A percentile compares a stretch with the other conserved stretches of the same genome.
Conservation (phyloP, 2,113 vertebrate species). For the Scalopus aquaticus region DNA sequence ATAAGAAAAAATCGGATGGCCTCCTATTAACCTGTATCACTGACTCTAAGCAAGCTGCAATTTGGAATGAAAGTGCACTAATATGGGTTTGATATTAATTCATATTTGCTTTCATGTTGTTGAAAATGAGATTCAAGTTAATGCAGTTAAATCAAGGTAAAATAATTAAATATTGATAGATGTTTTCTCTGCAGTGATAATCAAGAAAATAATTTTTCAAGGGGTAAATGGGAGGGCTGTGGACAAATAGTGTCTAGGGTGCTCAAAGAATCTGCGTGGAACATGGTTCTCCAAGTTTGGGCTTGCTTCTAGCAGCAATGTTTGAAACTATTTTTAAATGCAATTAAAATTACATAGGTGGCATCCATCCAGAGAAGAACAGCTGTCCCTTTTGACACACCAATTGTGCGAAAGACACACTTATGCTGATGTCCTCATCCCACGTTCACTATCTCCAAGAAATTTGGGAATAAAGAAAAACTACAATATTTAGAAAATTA, state of each 20-base stretch:
- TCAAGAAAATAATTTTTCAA: neutral
- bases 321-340: slow-evolving; percentile 5
- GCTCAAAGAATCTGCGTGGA: neutral
- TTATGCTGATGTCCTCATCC: neutral
- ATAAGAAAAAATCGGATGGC: neutral
- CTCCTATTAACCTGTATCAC: neutral
- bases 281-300: neutral
- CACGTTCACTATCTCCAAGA: neutral
- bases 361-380: slow-evolving; percentile 40
- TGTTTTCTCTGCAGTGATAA: neutral
- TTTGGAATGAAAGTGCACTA: neutral
- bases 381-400: neutral
- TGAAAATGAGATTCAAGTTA: neutral
- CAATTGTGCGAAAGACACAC: neutral
- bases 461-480: neutral
- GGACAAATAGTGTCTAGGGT: neutral
- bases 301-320: neutral
- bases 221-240: neutral
- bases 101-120: neutral
- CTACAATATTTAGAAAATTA: neutral
- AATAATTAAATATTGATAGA: neutral
- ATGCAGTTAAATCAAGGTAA: neutral
- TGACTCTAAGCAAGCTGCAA: neutral
- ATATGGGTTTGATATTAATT: neutral
- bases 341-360: slow-evolving; percentile 20